Conservation (phyloP, 2,888 invertebrate genomes). For the Ephialtes manifestator region DNA sequence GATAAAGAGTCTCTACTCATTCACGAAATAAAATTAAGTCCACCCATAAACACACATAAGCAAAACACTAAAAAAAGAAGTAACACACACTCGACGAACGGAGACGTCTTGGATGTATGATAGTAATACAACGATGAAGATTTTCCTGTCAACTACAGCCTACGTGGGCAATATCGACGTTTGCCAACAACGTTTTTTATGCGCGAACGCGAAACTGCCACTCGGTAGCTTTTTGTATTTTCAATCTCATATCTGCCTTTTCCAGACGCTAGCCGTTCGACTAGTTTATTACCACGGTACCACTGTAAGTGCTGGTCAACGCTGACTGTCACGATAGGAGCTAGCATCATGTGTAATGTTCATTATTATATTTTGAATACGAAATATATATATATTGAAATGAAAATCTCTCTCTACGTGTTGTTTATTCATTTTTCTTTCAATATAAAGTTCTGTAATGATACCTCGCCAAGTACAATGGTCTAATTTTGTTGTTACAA, state of each 20-base stretch:
- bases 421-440: not conserved
- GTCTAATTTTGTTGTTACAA: too few species aligned
- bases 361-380: constrained; percentile 86
- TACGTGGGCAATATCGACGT: constrained; percentile 71
- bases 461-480: too few species aligned
- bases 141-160: constrained; percentile 48
- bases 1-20: constrained; percentile 54
- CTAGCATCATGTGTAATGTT: constrained; percentile 85
- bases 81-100: constrained; percentile 61
- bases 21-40: constrained; percentile 58
- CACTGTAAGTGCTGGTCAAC: constrained; percentile 81
- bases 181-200: constrained; percentile 63
- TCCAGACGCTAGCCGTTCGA: constrained; percentile 79
- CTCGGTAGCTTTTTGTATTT: constrained; percentile 79
- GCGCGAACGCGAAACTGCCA: constrained; percentile 65
- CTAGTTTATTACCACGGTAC: constrained; percentile 79
- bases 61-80: constrained; percentile 8
- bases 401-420: constrained; percentile 62
- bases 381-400: constrained; percentile 84
- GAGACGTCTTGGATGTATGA: constrained; percentile 64
- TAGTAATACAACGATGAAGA: constrained; percentile 69
- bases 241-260: constrained; percentile 81
- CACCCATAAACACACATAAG: constrained; percentile 35
- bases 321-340: constrained; percentile 80
- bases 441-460: too few species aligned